A percentile compares a stretch with the other conserved stretches of the same genome.
Conservation (phyloP, 2,113 vertebrate species). For the Falco punctatus region DNA sequence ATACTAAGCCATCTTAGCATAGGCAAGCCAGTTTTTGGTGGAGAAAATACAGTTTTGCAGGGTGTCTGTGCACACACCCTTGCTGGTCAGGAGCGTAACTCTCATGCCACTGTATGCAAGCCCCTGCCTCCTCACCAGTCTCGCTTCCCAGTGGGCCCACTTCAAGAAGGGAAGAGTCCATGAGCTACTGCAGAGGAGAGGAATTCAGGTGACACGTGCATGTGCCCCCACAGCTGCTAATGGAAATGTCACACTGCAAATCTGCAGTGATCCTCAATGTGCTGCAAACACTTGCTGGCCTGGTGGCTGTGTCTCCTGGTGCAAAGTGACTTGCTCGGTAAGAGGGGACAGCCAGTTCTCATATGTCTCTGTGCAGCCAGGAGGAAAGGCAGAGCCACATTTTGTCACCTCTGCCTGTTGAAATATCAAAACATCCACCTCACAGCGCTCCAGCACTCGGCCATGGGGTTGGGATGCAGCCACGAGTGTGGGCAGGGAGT, state of each 20-base stretch:
- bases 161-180: neutral
- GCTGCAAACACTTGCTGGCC: neutral
- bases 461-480: neutral
- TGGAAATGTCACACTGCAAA: slow-evolving; percentile 43
- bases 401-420: neutral
- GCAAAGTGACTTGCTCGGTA: neutral
- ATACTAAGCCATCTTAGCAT: slow-evolving; percentile 38
- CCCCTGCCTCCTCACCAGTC: neutral
- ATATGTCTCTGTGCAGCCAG: neutral
- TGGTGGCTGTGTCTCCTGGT: neutral
- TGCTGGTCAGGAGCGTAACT: neutral
- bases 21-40: slow-evolving; percentile 21
- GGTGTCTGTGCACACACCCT: neutral
- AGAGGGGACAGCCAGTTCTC: slow-evolving; percentile 1
- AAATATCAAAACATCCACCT: neutral
- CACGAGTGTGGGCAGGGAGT: rapidly evolving
- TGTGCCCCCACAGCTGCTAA: neutral
- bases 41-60: neutral
- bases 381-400: neutral
- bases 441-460: neutral
- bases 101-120: neutral
- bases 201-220: neutral
- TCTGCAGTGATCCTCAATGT: neutral
- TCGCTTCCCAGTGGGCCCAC: neutral
- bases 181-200: neutral